These are phyloP conservation scores for Acholoe squamosa DNA, from an alignment of 2,888 invertebrate genomes.

Conservation along the genomic window DNA sequence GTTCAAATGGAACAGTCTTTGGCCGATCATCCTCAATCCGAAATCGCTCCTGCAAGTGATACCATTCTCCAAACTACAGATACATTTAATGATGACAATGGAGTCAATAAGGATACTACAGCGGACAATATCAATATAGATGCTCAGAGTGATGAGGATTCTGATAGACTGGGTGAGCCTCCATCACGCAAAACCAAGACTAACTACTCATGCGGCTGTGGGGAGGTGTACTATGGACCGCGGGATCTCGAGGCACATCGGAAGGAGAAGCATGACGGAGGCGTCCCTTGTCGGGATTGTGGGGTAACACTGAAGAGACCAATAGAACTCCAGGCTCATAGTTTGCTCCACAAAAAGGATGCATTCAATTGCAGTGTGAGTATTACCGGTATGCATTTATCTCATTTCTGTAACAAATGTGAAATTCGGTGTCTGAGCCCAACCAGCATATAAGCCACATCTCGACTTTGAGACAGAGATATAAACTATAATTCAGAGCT, in stretches of 20 bases:
- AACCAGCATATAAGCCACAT: too few relatives aligned
- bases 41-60: not conserved
- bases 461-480: too few relatives aligned
- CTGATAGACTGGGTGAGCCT: not conserved
- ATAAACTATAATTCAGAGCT: too few relatives aligned
- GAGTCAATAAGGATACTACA: not conserved
- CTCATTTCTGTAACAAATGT: too few relatives aligned
- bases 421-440: too few relatives aligned
- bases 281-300: not conserved
- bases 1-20: not conserved
- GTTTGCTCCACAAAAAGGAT: not conserved
- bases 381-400: not conserved
- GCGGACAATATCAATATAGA: not conserved
- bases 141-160: not conserved
- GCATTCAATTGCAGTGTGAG: not conserved
- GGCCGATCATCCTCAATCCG: not conserved
- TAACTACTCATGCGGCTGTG: conserved; percentile 18
- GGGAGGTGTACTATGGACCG: not conserved
- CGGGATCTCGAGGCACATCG: not conserved
- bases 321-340: not conserved
- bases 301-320: not conserved
- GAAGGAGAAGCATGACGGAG: not conserved
- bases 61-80: not conserved
- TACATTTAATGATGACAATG: not conserved
- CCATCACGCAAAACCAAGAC: not conserved